Evolutionary conservation across 2,888 invertebrate genomes (phyloP).

Genomic region (Hydrotaea cyrtoneurina): DNA sequence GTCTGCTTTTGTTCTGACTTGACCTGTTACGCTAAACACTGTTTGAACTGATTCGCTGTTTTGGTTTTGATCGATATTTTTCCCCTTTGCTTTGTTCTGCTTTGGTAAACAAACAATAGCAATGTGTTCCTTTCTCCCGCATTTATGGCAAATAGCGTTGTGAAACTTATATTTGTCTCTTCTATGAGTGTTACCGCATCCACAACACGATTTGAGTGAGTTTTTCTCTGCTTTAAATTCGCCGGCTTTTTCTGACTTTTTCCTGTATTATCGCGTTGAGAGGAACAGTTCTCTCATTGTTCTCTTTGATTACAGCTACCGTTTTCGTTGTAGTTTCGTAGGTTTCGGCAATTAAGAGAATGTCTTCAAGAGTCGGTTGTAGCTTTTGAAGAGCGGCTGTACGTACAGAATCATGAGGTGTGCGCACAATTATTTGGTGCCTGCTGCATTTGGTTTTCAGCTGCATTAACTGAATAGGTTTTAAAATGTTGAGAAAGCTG

Average conservation of each 20-base stretch:
- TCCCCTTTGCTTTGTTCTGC: no score
- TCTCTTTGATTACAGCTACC: conserved; percentile 25
- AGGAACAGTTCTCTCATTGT: conserved; percentile 6
- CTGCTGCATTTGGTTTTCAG: conserved; percentile 6
- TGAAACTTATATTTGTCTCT: no score
- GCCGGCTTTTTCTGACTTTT: no score
- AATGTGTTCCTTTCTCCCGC: no score
- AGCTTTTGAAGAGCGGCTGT: conserved; percentile 40
- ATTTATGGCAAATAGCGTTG: no score
- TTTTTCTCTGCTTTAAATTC: no score
- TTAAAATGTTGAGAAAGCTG: conserved; percentile 18
- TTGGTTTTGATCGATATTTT: no score
- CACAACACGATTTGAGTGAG: no score
- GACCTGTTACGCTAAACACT: neutral
- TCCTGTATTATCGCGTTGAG: no score
- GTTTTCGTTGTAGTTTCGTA: conserved; percentile 45
- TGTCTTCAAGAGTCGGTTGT: conserved; percentile 45
- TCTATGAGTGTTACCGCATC: no score
- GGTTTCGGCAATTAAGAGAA: conserved; percentile 41
- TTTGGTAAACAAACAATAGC: no score
- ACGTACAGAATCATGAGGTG: conserved; percentile 41
- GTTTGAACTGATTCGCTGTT: neutral
- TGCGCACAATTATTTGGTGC: conserved; percentile 36
- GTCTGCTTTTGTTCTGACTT: neutral
- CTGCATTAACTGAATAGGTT: neutral